Base-by-base conservation (phyloP, 2,797 vertebrate species). In the Hippopotamyrus pictus region DNA sequence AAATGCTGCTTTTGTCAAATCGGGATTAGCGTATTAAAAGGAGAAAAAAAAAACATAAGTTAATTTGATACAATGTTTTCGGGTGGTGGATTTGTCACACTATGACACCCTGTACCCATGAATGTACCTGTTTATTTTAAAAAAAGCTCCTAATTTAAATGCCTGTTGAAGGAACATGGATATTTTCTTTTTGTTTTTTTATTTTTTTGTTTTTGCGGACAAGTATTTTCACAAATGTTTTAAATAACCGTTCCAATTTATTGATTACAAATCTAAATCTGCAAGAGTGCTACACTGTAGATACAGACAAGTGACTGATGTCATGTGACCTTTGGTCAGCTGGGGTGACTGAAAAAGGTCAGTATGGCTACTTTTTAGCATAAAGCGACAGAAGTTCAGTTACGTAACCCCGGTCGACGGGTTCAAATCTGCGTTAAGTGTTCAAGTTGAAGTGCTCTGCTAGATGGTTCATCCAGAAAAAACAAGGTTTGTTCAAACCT, bases 381-480 rank as follows among this genome's bases (percentile, higher is more conserved):
- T 44, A 44, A 82, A 82, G 76, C 3, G 7, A 29, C 25, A 62
- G 25, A 4, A 57, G 33, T 51, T 33, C 19, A 8, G 86, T 73
- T 85, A 89, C 48, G 88, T 83, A 69, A 88, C 25, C 62, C 53
- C 29, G 62, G 88, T 89, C 54, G 65, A 41, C 29, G 19, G 19
- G 50, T 87, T 50, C 12, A 33, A 29, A 5, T 73, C 29, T 17
- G 65, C 29, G 29, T 19, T 33, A 50, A 37, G 19, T 51, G 65
- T 57, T 83, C 54, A 51, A 89, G 88, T 88, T 57, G 33, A 19
- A 85, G 7, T 73, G 88, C 86, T 84, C 22, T 44, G 48, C 22
- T 84, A 86, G 59, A 3, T 87, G 17, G 62, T 57, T 87, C 65
- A 84, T 89, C 69, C 51, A 54, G 51, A 89, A 53, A 83, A 76